A percentile compares a stretch with the other conserved stretches of the same genome.
Conservation (phyloP, 1,140 invertebrate genomes). For the Drosophila sechellia region DNA sequence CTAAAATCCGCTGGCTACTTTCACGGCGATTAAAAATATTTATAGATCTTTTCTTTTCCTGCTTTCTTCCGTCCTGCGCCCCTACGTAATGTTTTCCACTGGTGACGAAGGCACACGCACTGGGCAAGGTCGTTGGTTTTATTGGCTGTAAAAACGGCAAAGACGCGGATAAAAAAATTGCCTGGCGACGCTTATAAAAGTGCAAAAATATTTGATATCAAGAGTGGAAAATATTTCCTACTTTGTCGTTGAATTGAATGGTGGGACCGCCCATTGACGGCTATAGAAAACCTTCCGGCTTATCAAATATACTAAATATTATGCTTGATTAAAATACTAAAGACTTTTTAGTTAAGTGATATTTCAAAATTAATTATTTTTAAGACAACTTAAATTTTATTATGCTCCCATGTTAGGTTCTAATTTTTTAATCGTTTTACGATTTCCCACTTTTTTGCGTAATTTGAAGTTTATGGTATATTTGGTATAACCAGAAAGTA, state of each 20-base stretch:
- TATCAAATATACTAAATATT: neutral
- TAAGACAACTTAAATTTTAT: no score
- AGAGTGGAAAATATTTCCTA: constrained; percentile 56
- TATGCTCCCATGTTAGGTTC: no score
- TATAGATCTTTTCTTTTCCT: constrained; percentile 67
- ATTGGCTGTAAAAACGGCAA: constrained; percentile 12
- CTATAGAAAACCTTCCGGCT: neutral
- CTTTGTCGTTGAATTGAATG: constrained; percentile 36
- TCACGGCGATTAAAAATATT: constrained; percentile 71
- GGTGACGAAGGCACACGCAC: constrained; percentile 52
- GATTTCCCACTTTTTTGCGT: no score
- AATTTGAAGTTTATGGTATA: no score
- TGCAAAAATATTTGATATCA: constrained; percentile 50
- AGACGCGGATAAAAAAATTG: constrained; percentile 39
- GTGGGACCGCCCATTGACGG: neutral
- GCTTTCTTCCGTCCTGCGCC: constrained; percentile 35
- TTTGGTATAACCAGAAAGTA: no score
- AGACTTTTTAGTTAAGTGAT: no score
- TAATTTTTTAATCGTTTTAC: no score
- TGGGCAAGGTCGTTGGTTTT: constrained; percentile 37
- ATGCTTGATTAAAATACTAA: neutral
- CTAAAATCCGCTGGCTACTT: constrained; percentile 54
- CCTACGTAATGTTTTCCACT: constrained; percentile 63
- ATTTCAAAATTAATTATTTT: no score
- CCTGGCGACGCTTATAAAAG: constrained; percentile 27